A percentile compares a stretch with the other conserved stretches of the same genome.
phyloP scores from a whole-genome alignment of 2,888 invertebrate species.

The Pecten maximus region DNA sequence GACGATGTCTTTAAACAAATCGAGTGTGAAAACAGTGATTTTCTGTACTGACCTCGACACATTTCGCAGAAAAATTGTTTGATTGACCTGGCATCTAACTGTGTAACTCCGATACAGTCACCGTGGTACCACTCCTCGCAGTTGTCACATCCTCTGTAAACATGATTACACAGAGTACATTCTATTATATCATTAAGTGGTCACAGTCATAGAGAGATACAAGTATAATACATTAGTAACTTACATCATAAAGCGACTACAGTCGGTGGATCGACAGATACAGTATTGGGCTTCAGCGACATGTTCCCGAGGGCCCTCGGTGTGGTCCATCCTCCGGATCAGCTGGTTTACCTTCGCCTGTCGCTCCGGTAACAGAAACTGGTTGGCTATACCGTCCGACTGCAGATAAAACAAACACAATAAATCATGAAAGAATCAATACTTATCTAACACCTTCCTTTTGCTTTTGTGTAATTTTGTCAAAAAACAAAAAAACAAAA shows the following conservation, averaged over 20 bases:
- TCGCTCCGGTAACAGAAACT: conserved; percentile 69
- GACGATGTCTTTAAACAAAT: no score
- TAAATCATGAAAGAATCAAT: not conserved
- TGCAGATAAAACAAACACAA: not conserved
- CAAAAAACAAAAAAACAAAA: no score
- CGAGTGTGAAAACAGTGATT: no score
- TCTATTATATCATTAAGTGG: not conserved
- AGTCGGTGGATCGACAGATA: conserved; percentile 96
- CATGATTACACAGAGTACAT: conserved; percentile 15
- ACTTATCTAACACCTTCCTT: no score
- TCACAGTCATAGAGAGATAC: not conserved
- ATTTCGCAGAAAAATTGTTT: conserved; percentile 93
- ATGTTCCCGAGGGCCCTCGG: conserved; percentile 61
- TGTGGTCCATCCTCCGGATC: conserved; percentile 73
- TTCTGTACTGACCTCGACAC: conserved; percentile 79
- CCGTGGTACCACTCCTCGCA: conserved; percentile 99
- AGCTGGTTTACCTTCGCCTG: conserved; percentile 77
- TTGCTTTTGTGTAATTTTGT: no score
- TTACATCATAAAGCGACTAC: conserved; percentile 97
- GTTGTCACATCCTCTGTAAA: conserved; percentile 93
- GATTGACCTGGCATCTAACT: conserved; percentile 95
- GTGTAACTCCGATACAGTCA: conserved; percentile 97
- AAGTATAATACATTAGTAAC: conserved; percentile 72
- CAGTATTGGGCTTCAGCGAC: conserved; percentile 87
- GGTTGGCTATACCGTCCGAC: conserved; percentile 16